phyloP scores from a whole-genome alignment of 1,140 invertebrate genomes.

The Drosophila pectinifera region DNA sequence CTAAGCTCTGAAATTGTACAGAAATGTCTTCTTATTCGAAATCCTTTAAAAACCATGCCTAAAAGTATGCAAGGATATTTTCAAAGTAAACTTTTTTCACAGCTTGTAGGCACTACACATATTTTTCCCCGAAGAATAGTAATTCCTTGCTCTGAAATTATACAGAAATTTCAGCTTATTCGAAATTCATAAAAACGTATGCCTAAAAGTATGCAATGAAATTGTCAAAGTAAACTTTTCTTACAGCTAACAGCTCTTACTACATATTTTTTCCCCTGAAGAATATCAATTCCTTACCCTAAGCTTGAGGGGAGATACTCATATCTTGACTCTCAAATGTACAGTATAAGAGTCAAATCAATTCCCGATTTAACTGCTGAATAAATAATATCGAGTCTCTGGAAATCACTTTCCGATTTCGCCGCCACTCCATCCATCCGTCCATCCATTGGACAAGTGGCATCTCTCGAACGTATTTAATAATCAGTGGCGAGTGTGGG shows the following conservation, averaged over 20 bases:
- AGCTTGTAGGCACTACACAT: no score
- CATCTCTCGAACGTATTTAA: conserved; percentile 61
- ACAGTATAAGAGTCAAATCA: neutral
- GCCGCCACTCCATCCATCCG: no score
- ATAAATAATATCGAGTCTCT: conserved; percentile 7
- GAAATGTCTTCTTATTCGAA: no score
- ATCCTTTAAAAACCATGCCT: no score
- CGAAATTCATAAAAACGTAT: no score
- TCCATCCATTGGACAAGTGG: conserved; percentile 28
- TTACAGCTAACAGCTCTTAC: neutral
- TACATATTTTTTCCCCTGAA: neutral
- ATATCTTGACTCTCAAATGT: neutral
- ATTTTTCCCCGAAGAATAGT: no score
- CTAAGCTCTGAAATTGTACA: no score
- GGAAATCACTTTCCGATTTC: conserved; percentile 29
- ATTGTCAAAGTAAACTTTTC: neutral
- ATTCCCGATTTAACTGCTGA: neutral
- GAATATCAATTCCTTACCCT: neutral
- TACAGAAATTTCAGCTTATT: no score
- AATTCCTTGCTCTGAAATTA: no score
- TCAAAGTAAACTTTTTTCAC: no score
- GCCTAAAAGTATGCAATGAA: no score
- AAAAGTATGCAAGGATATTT: no score
- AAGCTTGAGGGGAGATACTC: neutral
- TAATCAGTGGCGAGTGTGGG: conserved; percentile 41